phyloP scores from a whole-genome alignment of 2,888 invertebrate genomes.

The Pollenia griseotomentosa region DNA sequence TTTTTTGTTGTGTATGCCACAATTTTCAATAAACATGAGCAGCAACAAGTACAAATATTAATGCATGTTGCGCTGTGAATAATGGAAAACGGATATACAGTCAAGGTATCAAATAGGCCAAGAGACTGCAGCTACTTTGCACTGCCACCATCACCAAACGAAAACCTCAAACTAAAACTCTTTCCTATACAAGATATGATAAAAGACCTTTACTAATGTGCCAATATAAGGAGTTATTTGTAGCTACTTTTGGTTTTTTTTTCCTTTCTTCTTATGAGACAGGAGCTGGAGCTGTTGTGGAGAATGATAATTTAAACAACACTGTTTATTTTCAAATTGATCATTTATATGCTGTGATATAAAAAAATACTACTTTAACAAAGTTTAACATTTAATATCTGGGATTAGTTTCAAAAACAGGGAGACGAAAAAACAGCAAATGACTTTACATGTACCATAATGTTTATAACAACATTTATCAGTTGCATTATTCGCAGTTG shows the following conservation, averaged over 20 bases:
- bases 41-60: constrained; percentile 50
- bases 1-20: constrained; percentile 35
- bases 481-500: constrained; percentile 13
- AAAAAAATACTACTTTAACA: constrained; percentile 46
- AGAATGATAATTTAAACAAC: constrained; percentile 23
- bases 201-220: constrained; percentile 71
- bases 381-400: constrained; percentile 69
- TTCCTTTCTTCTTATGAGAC: neutral
- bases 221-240: constrained; percentile 71
- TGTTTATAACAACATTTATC: constrained; percentile 69
- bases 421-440: neutral
- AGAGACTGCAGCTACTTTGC: constrained; percentile 10
- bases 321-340: constrained; percentile 41
- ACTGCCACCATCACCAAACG: neutral
- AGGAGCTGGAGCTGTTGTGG: constrained; percentile 6
- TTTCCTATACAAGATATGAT: constrained; percentile 56
- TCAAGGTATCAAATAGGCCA: constrained; percentile 5
- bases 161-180: constrained; percentile 1
- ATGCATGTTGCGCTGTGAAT: constrained; percentile 66
- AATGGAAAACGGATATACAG: constrained; percentile 64
- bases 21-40: constrained; percentile 71
- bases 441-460: constrained; percentile 62
- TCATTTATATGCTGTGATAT: constrained; percentile 27
- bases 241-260: constrained; percentile 4
- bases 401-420: constrained; percentile 24